Evolutionary conservation across 1,140 invertebrate genomes (phyloP), one percentile per base, ranked within the genome.

Genomic region (Papilio glaucus): DNA sequence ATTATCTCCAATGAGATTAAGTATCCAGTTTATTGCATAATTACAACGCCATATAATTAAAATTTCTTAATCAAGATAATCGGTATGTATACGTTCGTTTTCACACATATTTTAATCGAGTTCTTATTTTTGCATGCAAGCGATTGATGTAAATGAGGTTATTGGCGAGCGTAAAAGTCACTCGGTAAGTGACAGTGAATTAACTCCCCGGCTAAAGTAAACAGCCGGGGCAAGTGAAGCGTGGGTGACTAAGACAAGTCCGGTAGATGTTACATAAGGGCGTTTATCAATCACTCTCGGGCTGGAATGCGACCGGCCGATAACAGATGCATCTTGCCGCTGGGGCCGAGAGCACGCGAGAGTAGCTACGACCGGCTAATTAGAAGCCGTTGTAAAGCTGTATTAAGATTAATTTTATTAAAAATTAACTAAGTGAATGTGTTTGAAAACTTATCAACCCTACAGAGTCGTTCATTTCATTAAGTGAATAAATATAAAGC

Each of bases 171-270:
- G 37, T 39, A 65, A 65, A 65, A 24, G 38, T 39, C 29, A 21
- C 9, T 67, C 37, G 26, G 26, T 29, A 45, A 45, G 24, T 18
- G 21, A 67, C 65, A 29, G 65, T 68, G 39, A 61, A 61, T 61
- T 45, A 45, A 26, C 4, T 24, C 21, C 4, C 5, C 13, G 12
- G 13, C 10, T 18, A 26, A 67, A 45, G 39, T 68, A 45, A 67
- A 42, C 39, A 26, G 24, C 21, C 13, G 6, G 10, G 29, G 9
- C 62, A 65, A 65, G 62, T 65, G 37, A 15, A 21, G 62, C 65
- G 65, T 68, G 65, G 65, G 65, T 68, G 65, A 45, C 57, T 61
- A 53, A 18, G 29, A 39, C 65, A 45, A 68, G 65, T 37, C 33
- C 62, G 15, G 37, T 41, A 26, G 41, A 68, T 26, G 26, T 68